Conservation (phyloP, 64 coral and sea anemone species). For the Pachyseris speciosa region DNA sequence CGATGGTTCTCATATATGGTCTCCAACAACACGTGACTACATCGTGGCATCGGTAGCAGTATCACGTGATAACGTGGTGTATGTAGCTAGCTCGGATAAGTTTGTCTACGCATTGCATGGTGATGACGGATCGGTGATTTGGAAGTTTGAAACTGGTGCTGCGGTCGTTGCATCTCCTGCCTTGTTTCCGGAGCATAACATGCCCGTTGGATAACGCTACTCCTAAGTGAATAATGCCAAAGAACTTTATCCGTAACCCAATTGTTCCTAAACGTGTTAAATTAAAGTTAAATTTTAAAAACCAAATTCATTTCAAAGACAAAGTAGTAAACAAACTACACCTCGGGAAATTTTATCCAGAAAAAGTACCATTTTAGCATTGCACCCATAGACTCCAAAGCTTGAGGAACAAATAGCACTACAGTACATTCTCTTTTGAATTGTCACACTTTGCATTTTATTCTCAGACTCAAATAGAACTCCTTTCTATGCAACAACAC, state of each 20-base stretch:
- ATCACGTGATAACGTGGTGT: conserved; percentile 69
- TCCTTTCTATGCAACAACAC: too few relatives aligned
- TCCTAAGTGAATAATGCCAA: not conserved
- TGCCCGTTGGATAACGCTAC: conserved; percentile 44
- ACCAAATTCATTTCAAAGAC: too few relatives aligned
- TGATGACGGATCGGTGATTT: conserved; percentile 72
- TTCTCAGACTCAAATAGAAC: too few relatives aligned
- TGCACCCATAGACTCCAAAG: too few relatives aligned
- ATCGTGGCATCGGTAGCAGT: conserved; percentile 63
- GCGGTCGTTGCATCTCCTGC: conserved; percentile 70
- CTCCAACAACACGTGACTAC: conserved; percentile 83
- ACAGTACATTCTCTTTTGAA: too few relatives aligned
- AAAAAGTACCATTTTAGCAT: too few relatives aligned
- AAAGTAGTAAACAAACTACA: too few relatives aligned
- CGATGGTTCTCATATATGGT: conserved; percentile 64
- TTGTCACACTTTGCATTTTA: too few relatives aligned
- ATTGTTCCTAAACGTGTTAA: too few relatives aligned
- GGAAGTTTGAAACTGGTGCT: conserved; percentile 84
- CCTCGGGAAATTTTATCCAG: too few relatives aligned
- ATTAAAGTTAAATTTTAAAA: too few relatives aligned
- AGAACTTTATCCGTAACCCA: not conserved
- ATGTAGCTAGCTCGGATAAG: conserved; percentile 79
- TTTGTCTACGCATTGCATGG: conserved; percentile 77
- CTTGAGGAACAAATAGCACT: too few relatives aligned
- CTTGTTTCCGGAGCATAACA: conserved; percentile 59